A percentile compares a stretch with the other conserved stretches of the same genome.
These are phyloP conservation scores for Anisognathus igniventris DNA, from an alignment of 2,797 vertebrate species.

Conservation along the genomic window DNA sequence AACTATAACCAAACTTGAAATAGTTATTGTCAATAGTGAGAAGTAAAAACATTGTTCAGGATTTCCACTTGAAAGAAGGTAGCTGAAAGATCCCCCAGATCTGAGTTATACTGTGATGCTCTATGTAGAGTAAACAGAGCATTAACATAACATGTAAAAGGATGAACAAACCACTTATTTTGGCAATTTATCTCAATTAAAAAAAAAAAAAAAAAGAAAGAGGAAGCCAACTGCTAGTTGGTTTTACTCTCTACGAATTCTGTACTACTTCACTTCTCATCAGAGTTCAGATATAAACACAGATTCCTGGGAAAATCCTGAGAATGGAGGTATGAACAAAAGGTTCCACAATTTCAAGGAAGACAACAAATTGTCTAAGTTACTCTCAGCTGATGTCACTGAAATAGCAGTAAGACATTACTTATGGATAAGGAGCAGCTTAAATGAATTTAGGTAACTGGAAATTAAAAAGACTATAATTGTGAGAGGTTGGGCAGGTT, in stretches of 20 bases:
- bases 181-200: neutral
- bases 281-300: accelerated
- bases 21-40: neutral
- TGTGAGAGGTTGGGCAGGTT: neutral
- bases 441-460: neutral
- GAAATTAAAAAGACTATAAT: neutral
- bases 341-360: neutral
- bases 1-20: neutral
- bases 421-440: neutral
- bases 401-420: neutral
- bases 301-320: neutral
- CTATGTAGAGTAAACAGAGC: neutral
- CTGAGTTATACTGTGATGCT: neutral
- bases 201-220: too few species aligned
- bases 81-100: neutral
- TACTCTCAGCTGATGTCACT: neutral
- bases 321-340: neutral
- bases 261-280: neutral
- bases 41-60: neutral
- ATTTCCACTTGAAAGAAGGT: neutral
- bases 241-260: neutral
- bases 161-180: neutral
- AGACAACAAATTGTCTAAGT: neutral
- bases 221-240: neutral
- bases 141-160: neutral